Evolutionary conservation across 2,888 invertebrate species (phyloP), one percentile per base, ranked within the genome.

Genomic region (Philaethria dido): DNA sequence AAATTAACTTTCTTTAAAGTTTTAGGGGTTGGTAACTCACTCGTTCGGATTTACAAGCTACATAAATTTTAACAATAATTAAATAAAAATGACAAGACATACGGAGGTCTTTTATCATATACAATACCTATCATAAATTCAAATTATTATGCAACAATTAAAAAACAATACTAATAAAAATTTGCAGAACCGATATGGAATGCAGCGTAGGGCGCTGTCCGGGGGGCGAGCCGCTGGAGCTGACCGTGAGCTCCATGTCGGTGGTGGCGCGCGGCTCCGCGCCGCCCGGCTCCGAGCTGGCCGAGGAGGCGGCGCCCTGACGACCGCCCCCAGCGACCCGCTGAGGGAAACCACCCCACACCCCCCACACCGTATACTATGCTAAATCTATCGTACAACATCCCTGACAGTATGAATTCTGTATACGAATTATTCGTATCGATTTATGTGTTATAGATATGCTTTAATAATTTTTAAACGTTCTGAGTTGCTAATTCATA

Each of bases 221-320:
- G 14, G 77, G 84, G 2, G 72, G 76, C 0, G 89, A 89, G 72
- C 89, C 91, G 0, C 70, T 85, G 13, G 90, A 89, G 73, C 72
- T 88, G 74, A 79, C 85, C 0, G 87, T 79, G 29, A 84, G 85
- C 69, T 75, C 84, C 0, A 79, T 80, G 44, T 74, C 83, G 3
- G 85, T 82, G 29, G 75, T 79, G 57, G 73, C 82, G 2, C 75
- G 82, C 6, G 85, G 82, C 8, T 71, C 80, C 33, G 77, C 69
- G 62, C 75, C 74, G 64, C 78, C 74, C 3, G 84, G 79, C 67
- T 81, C 85, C 6, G 93, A 93, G 72, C 75, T 89, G 45, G 92
- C 89, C 0, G 88, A 93, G 74, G 93, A 93, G 73, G 93, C 93
- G 45, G 80, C 85, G 54, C 93, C 93, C 79, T 93, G 92, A 92